Conservation (phyloP, 2,797 vertebrate species). For the Florisuga fusca region DNA sequence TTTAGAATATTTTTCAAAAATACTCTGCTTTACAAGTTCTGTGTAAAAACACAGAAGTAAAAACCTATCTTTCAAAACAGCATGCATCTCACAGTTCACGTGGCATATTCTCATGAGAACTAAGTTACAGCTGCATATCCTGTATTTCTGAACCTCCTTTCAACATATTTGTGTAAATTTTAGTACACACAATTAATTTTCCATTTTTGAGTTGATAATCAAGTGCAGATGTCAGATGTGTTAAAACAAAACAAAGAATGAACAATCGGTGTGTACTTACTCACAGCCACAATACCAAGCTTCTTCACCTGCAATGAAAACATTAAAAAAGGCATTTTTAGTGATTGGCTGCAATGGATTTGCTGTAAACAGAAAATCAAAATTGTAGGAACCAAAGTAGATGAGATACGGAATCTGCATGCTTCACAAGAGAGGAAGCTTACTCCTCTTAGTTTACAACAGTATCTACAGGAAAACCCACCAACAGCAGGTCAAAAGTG, state of each 20-base stretch:
- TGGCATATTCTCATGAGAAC: background rate
- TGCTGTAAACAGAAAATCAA: background rate
- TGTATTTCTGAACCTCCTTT: background rate
- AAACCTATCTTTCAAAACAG: background rate
- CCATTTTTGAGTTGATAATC: background rate
- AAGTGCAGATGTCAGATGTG: background rate
- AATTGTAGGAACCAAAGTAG: background rate
- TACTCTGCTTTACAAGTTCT: background rate
- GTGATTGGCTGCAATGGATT: background rate
- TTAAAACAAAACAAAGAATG: background rate
- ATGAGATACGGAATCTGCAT: background rate
- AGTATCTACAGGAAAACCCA: background rate
- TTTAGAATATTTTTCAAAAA: background rate
- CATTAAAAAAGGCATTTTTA: background rate
- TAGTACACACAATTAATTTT: background rate
- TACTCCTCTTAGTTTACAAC: background rate
- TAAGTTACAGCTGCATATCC: background rate
- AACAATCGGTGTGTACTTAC: constrained; percentile 84
- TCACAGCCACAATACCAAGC: constrained; percentile 92
- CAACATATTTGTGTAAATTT: background rate
- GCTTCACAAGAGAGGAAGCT: background rate
- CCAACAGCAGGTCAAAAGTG: accelerated
- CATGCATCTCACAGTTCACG: background rate
- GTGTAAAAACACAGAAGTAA: background rate
- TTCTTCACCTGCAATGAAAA: constrained; percentile 87